These are phyloP conservation scores for Mesocentrotus franciscanus DNA, from an alignment of 53 echinoderm and acorn worm genomes.

Conservation along the genomic window DNA sequence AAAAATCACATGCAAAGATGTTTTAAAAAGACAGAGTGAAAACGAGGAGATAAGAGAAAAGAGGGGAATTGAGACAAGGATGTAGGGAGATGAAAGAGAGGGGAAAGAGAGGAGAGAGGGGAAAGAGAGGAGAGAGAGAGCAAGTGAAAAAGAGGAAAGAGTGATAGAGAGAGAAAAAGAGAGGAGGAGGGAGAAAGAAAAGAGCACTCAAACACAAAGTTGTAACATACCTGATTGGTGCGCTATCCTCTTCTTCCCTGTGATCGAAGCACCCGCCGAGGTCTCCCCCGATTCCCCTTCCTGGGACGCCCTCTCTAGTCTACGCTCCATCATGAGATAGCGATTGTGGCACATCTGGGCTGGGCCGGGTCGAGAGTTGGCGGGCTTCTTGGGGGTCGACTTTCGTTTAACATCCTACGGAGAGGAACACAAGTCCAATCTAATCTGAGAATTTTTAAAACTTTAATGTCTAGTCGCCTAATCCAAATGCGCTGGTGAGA, in stretches of 20 bases:
- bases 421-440: background rate
- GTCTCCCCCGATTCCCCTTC: background rate
- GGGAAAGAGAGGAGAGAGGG: too few species aligned
- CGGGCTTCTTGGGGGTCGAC: slow-evolving; percentile 64
- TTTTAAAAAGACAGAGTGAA: too few species aligned
- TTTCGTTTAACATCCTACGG: slow-evolving; percentile 2
- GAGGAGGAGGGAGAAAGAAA: background rate
- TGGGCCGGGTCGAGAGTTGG: slow-evolving; percentile 70
- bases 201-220: background rate
- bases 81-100: too few species aligned
- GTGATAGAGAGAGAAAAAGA: background rate
- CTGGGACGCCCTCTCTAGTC: slow-evolving; percentile 55
- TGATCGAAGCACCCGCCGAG: background rate
- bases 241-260: slow-evolving; percentile 67
- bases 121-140: too few species aligned
- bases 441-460: too few species aligned
- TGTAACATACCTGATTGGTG: slow-evolving; percentile 25
- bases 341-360: slow-evolving; percentile 92
- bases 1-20: too few species aligned
- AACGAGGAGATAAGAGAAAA: too few species aligned
- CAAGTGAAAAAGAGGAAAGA: too few species aligned
- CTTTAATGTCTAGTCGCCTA: too few species aligned
- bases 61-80: too few species aligned
- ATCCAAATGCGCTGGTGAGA: too few species aligned
- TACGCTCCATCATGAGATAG: slow-evolving; percentile 70